These are phyloP conservation scores for Polydesmus complanatus DNA, from an alignment of 2,888 invertebrate species.

Conservation along the genomic window DNA sequence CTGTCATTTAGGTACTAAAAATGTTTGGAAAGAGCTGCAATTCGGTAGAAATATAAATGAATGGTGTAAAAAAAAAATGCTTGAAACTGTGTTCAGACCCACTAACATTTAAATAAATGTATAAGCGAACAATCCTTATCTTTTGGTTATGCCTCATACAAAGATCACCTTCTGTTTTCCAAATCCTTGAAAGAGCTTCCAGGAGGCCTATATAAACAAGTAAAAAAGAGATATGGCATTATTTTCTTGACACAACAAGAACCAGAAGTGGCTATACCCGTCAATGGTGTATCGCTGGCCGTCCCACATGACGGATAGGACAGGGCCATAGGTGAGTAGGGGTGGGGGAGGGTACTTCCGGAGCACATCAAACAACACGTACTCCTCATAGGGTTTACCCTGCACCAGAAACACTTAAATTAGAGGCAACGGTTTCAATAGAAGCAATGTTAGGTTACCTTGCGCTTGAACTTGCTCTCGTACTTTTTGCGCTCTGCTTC, in stretches of 20 bases:
- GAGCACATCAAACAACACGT: background rate
- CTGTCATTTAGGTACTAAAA: too few relatives aligned
- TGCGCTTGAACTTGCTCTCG: conserved; percentile 5
- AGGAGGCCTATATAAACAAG: background rate
- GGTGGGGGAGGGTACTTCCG: background rate
- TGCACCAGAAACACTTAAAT: background rate
- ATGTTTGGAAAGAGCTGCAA: too few relatives aligned
- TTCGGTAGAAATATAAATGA: too few relatives aligned
- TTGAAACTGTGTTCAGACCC: too few relatives aligned
- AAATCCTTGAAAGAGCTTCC: background rate
- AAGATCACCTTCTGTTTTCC: background rate
- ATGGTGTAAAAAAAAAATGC: too few relatives aligned
- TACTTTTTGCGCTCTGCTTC: conserved; percentile 2
- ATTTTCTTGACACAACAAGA: too few relatives aligned
- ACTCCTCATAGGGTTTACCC: conserved; percentile 5
- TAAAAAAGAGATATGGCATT: too few relatives aligned
- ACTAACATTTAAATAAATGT: too few relatives aligned
- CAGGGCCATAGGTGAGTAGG: background rate
- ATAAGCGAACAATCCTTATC: too few relatives aligned
- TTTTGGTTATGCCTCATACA: background rate
- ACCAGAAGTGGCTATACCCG: too few relatives aligned
- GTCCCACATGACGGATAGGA: background rate
- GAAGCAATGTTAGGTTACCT: background rate
- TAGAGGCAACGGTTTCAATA: background rate
- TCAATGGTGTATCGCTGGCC: background rate